phyloP scores from a whole-genome alignment of 2,797 vertebrate species.

The Florisuga fusca region DNA sequence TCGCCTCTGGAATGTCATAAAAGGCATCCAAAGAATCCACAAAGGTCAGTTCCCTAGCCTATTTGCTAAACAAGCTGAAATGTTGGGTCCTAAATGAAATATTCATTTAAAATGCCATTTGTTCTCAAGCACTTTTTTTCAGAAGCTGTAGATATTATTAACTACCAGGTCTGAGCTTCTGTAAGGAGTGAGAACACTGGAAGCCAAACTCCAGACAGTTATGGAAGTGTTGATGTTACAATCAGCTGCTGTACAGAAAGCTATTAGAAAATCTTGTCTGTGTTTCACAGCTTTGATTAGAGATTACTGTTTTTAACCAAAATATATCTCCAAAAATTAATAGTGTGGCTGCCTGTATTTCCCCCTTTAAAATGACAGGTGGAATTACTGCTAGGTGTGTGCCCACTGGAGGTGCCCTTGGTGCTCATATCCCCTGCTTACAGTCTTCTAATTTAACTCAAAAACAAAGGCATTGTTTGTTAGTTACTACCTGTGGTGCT shows the following conservation, averaged over 20 bases:
- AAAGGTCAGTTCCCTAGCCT: slow-evolving; percentile 35
- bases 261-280: background rate
- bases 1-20: slow-evolving; percentile 12
- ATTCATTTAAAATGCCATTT: background rate
- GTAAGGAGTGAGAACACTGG: background rate
- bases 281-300: background rate
- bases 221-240: background rate
- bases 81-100: background rate
- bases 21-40: slow-evolving; percentile 50
- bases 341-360: background rate
- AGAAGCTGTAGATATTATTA: background rate
- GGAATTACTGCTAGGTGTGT: background rate
- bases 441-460: background rate
- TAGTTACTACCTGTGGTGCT: background rate
- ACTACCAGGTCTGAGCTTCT: background rate
- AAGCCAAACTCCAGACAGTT: background rate
- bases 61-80: slow-evolving; percentile 14
- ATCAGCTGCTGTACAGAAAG: background rate
- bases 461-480: background rate
- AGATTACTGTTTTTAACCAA: background rate
- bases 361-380: background rate
- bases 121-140: background rate
- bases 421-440: background rate
- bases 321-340: background rate
- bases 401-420: background rate